Conservation (phyloP, 2,113 vertebrate species). For the Cricetomys ansorgei region DNA sequence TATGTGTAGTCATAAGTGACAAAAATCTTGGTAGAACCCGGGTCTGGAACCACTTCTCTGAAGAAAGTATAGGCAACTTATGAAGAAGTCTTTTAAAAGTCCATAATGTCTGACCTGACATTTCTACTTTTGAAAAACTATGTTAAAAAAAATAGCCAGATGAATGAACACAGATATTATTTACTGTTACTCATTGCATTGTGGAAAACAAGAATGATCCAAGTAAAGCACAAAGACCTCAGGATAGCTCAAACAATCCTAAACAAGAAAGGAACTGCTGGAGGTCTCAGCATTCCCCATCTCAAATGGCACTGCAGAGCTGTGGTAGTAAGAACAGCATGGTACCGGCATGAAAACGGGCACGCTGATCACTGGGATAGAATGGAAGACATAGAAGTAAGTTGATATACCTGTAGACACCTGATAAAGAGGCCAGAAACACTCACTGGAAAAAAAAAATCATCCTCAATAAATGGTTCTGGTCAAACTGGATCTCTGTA, state of each 20-base stretch:
- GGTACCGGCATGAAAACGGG: neutral
- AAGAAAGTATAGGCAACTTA: neutral
- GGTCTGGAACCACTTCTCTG: neutral
- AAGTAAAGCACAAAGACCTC: neutral
- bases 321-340: neutral
- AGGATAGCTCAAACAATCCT: neutral
- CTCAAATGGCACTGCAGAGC: neutral
- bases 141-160: neutral
- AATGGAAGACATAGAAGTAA: neutral
- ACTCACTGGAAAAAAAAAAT: neutral
- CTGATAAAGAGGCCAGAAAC: neutral
- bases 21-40: neutral
- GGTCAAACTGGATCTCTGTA: neutral
- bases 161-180: neutral
- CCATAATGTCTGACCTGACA: neutral
- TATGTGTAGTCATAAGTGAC: neutral
- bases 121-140: conserved; percentile 18
- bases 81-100: conserved; percentile 1
- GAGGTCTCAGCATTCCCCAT: neutral
- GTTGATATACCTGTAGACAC: neutral
- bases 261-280: neutral
- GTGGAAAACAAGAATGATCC: neutral
- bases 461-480: neutral
- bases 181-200: neutral
- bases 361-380: neutral